phyloP scores from a whole-genome alignment of 2,888 invertebrate species.

The Hirtodrosophila alboralis region DNA sequence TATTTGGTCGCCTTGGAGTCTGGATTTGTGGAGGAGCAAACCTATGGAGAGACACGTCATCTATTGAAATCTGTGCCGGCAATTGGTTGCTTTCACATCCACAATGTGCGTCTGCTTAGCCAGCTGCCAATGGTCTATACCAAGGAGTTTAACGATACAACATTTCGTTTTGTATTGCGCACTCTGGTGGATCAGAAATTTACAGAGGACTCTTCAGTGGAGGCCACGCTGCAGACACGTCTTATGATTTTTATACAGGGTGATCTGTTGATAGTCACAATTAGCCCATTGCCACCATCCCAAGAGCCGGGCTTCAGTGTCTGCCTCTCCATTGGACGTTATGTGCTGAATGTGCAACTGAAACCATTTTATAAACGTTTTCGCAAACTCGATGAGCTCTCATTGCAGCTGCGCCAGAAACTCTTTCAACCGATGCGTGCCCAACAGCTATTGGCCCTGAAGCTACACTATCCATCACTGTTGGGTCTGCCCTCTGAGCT shows the following conservation, averaged over 20 bases:
- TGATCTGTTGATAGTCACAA: constrained; percentile 77
- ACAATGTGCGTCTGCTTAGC: constrained; percentile 65
- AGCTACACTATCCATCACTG: constrained; percentile 82
- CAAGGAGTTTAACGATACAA: constrained; percentile 21
- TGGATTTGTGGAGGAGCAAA: constrained; percentile 69
- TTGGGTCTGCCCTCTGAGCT: constrained; percentile 79
- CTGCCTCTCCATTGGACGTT: constrained; percentile 81
- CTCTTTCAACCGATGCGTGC: constrained; percentile 86
- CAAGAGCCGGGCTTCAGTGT: constrained; percentile 73
- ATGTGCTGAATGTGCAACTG: constrained; percentile 69
- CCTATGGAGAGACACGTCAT: constrained; percentile 41
- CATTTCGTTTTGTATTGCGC: constrained; percentile 46
- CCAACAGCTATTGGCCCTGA: constrained; percentile 84
- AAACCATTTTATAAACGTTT: constrained; percentile 73
- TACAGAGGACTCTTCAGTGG: constrained; percentile 4
- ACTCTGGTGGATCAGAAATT: constrained; percentile 29
- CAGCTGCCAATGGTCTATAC: constrained; percentile 18
- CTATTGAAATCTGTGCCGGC: constrained; percentile 50
- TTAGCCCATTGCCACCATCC: constrained; percentile 66
- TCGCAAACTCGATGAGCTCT: constrained; percentile 84
- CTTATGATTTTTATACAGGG: constrained; percentile 78
- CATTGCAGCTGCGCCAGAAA: constrained; percentile 85
- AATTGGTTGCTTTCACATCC: constrained; percentile 65
- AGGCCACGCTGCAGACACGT: constrained; percentile 33
- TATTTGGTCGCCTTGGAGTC: constrained; percentile 81